A percentile compares a stretch with the other conserved stretches of the same genome.
Conservation (phyloP, 2,113 vertebrate genomes). For the Empidonax alnorum region DNA sequence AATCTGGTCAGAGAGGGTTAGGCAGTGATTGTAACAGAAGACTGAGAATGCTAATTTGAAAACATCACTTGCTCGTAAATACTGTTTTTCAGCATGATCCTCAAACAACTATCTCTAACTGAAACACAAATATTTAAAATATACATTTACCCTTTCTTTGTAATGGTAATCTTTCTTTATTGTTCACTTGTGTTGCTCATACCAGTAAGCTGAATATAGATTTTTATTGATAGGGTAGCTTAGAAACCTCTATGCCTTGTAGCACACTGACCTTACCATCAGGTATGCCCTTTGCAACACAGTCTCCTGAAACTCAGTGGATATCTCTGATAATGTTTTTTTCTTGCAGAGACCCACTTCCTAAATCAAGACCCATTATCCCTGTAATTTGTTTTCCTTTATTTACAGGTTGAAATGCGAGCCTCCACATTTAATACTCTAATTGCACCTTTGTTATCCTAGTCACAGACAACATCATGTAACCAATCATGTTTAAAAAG, state of each 20-base stretch:
- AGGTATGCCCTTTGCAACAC: background rate
- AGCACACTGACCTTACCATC: background rate
- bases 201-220: background rate
- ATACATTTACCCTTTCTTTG: background rate
- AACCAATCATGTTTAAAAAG: slow-evolving; percentile 1
- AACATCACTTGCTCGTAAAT: background rate
- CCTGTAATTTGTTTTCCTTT: slow-evolving; percentile 49
- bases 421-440: slow-evolving; percentile 7
- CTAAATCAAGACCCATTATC: background rate
- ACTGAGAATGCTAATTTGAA: background rate
- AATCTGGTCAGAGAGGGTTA: background rate
- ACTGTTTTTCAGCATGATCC: background rate
- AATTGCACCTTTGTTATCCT: background rate
- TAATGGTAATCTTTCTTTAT: background rate
- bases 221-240: background rate
- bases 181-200: background rate
- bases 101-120: background rate
- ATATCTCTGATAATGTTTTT: background rate
- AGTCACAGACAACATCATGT: slow-evolving; percentile 28
- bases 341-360: background rate
- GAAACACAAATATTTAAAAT: background rate
- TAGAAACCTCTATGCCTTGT: background rate
- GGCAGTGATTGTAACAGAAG: background rate
- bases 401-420: slow-evolving; percentile 59
- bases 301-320: background rate